Base-by-base conservation (phyloP, 2,113 vertebrate genomes). In the Xenopus laevis region DNA sequence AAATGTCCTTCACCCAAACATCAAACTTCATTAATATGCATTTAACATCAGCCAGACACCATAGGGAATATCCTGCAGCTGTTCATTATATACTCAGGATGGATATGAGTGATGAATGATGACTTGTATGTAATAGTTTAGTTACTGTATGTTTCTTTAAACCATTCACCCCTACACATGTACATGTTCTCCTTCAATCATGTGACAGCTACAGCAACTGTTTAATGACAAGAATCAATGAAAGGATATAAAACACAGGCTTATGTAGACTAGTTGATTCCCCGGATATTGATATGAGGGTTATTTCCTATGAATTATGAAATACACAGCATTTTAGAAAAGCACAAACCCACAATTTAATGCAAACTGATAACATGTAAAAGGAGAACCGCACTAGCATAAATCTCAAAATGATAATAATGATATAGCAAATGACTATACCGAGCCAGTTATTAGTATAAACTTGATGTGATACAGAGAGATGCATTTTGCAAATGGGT, bases 141-240 rank as follows among this genome's bases (percentile, higher is more conserved):
- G 6, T 57, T 47, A 67, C 53, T 16, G 57, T 65, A 68, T 23
- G 21, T 61, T 13, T 59, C 57, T 68, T 47, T 9, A 20, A 30
- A 16, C 13, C 16, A 64, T 23, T 68, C 4, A 45, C 23, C n/a
- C 63, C 57, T 60, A 30, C 57, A 57, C 67, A 27, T 27, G 23
- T 27, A 27, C 4, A 67, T 50, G 67, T 77, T 64, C 60, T 47
- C 59, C 64, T 59, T 70, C 67, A 77, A 20, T 57, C 13, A 46
- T 46, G 50, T 77, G 74, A 68, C 50, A 57, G 30, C 66, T 15
- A 44, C 21, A 63, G 67, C 74, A 77, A 77, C 69, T 64, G 66
- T 64, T 77, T 64, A 77, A 50, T 77, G 74, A 70, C 74, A 70
- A 70, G 58, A 75, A 70, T 77, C 59, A 10, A 77, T 27, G 18